Percentiles rank a stretch among this genome's conserved stretches.
Conservation (phyloP, 2,113 vertebrate species). For the Jaculus jaculus region DNA sequence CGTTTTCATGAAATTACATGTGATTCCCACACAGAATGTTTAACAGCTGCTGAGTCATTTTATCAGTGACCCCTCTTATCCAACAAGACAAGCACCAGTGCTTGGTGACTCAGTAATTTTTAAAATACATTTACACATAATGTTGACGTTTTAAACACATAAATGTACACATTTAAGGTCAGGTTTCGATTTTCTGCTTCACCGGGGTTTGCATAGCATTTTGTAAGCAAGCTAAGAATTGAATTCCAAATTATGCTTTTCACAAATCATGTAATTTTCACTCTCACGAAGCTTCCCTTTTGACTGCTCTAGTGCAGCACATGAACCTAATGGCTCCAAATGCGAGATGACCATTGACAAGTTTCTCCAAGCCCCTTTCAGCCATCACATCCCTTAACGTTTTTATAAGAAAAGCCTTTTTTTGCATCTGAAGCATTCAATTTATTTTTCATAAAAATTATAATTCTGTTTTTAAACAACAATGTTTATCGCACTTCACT, state of each 20-base stretch:
- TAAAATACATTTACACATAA: slow-evolving; percentile 12
- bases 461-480: not conserved
- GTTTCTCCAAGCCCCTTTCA: slow-evolving; percentile 2
- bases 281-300: not conserved
- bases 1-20: not conserved
- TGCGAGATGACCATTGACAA: slow-evolving; percentile 32
- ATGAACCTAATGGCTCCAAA: slow-evolving; percentile 45
- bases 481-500: slow-evolving; percentile 22
- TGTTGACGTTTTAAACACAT: slow-evolving; percentile 40
- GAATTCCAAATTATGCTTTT: not conserved
- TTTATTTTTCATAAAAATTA: slow-evolving; percentile 64
- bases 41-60: not conserved
- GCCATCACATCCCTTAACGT: not conserved
- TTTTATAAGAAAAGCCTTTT: not conserved
- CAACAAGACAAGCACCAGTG: slow-evolving; percentile 1
- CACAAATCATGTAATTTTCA: slow-evolving; percentile 7
- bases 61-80: not conserved
- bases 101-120: not conserved
- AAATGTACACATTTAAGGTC: not conserved
- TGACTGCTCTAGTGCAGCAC: slow-evolving; percentile 24
- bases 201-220: not conserved
- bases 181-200: not conserved
- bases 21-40: slow-evolving; percentile 22
- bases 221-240: not conserved
- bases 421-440: slow-evolving; percentile 5